Evolutionary conservation across 1,140 invertebrate genomes (phyloP).

Genomic region (Chlorops oryzae): DNA sequence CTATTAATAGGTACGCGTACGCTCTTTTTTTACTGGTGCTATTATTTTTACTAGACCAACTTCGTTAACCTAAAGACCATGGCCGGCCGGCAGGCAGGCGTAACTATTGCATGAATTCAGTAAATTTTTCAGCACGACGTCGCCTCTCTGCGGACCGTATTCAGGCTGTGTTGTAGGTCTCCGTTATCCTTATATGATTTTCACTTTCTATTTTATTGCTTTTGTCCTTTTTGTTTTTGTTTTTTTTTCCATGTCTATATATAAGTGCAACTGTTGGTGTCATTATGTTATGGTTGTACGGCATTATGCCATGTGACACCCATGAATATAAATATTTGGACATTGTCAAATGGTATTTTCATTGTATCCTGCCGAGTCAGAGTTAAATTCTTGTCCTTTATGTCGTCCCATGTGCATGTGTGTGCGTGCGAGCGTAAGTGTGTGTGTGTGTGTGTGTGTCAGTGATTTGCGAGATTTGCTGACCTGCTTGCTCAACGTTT

Average conservation of each 20-base stretch:
- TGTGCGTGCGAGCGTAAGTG: neutral
- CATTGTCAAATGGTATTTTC: neutral
- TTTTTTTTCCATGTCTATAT: neutral
- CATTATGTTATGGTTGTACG: slow-evolving; percentile 1
- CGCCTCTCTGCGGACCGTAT: too few relatives aligned
- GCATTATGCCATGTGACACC: slow-evolving; percentile 6
- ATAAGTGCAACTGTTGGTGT: neutral
- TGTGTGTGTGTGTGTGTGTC: neutral
- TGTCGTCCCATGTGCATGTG: neutral
- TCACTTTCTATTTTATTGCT: too few relatives aligned
- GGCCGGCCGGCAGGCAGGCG: too few relatives aligned
- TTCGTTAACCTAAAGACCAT: too few relatives aligned
- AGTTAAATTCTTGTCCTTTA: neutral
- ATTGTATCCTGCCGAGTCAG: neutral
- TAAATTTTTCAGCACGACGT: too few relatives aligned
- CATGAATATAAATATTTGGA: slow-evolving; percentile 9
- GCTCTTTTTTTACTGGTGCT: too few relatives aligned
- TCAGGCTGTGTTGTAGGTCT: too few relatives aligned
- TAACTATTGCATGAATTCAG: too few relatives aligned
- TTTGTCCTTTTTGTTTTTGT: neutral
- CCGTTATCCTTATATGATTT: too few relatives aligned
- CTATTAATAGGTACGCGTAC: too few relatives aligned
- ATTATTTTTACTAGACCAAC: too few relatives aligned
- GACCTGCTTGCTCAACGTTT: slow-evolving; percentile 1
- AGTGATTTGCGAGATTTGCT: slow-evolving; percentile 11